Percentiles rank a stretch among this genome's conserved stretches.
Evolutionary conservation across 2,797 vertebrate genomes (phyloP).

Genomic region (Graptemys geographica): DNA sequence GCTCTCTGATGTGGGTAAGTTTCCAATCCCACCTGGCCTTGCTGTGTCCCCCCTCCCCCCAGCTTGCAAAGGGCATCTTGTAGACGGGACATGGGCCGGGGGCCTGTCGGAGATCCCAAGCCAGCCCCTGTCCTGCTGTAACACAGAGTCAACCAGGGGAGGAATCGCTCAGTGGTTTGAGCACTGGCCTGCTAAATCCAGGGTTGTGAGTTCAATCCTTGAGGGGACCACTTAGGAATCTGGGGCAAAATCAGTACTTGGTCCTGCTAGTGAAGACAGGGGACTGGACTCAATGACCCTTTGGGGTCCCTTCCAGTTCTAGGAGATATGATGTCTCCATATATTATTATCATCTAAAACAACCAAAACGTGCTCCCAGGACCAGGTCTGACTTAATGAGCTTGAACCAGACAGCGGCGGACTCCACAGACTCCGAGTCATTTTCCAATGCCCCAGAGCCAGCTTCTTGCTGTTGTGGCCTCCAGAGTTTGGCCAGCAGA

Average conservation of each 20-base stretch:
- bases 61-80: not conserved
- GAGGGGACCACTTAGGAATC: too few relatives aligned
- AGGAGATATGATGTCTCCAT: too few relatives aligned
- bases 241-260: too few relatives aligned
- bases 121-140: not conserved
- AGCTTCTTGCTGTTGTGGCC: not conserved
- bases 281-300: too few relatives aligned
- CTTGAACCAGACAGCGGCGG: not conserved
- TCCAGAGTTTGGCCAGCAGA: not conserved
- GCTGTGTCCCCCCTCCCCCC: not conserved
- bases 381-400: not conserved
- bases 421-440: fast-evolving
- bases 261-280: too few relatives aligned
- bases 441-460: not conserved
- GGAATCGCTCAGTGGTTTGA: too few relatives aligned
- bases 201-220: too few relatives aligned
- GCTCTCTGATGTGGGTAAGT: not conserved
- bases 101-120: not conserved
- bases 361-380: not conserved
- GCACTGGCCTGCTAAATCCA: too few relatives aligned
- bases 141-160: not conserved
- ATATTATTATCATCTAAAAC: not conserved
- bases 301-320: too few relatives aligned
- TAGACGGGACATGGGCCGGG: not conserved
- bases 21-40: not conserved